A percentile compares a stretch with the other conserved stretches of the same genome.
Conservation (phyloP, 2,113 vertebrate genomes). For the Entelurus aequoreus region DNA sequence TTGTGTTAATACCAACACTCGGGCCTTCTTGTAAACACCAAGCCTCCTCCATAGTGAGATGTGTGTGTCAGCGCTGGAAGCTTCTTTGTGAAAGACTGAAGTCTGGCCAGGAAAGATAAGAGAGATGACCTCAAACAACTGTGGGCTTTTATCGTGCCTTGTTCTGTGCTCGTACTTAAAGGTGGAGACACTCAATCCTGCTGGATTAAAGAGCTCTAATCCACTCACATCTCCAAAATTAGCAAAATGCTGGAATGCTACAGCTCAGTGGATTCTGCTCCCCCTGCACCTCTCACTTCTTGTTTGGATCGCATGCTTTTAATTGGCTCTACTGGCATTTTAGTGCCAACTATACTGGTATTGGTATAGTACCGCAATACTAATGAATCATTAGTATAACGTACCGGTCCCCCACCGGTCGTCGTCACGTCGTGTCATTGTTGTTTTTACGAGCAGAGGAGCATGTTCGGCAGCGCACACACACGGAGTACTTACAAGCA, state of each 20-base stretch:
- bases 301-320: slow-evolving; percentile 57
- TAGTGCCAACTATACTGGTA: slow-evolving; percentile 7
- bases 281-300: slow-evolving; percentile 47
- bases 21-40: not conserved
- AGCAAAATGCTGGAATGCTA: slow-evolving; percentile 18
- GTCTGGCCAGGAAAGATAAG: slow-evolving; percentile 53
- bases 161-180: slow-evolving; percentile 8
- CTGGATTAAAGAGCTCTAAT: slow-evolving; percentile 57
- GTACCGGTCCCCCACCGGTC: no score
- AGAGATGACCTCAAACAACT: slow-evolving; percentile 34
- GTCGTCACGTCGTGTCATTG: no score
- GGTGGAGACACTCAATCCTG: slow-evolving; percentile 24
- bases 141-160: slow-evolving; percentile 28
- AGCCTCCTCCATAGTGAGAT: not conserved
- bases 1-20: not conserved
- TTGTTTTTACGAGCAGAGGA: no score
- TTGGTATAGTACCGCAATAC: no score
- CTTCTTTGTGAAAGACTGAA: slow-evolving; percentile 34
- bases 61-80: slow-evolving; percentile 27
- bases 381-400: no score
- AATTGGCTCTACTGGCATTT: slow-evolving; percentile 49
- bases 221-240: slow-evolving; percentile 40
- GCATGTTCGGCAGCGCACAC: no score
- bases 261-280: slow-evolving; percentile 13
- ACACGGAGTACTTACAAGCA: no score